A percentile compares a stretch with the other conserved stretches of the same genome.
Evolutionary conservation across 1,140 invertebrate genomes (phyloP).

Genomic region (Ditylenchus dipsaci): DNA sequence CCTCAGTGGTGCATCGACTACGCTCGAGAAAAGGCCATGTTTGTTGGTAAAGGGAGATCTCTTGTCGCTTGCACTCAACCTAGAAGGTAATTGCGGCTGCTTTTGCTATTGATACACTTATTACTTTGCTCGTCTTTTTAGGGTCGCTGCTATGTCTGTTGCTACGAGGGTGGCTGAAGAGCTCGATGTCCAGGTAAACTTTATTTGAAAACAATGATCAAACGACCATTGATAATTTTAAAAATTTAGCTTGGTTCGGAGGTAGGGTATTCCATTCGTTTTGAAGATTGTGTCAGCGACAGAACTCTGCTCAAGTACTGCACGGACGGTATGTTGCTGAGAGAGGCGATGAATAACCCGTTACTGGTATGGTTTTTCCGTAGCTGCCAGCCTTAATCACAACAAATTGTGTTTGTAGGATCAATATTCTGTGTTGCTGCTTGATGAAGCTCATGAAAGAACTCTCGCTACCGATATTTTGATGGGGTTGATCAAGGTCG

Average conservation of each 20-base stretch:
- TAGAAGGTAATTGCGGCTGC: constrained; percentile 59
- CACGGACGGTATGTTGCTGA: constrained; percentile 98
- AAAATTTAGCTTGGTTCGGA: constrained; percentile 83
- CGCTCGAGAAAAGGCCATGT: constrained; percentile 61
- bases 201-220: neutral
- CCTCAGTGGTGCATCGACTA: constrained; percentile 85
- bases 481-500: constrained; percentile 75
- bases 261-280: constrained; percentile 98
- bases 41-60: constrained; percentile 62
- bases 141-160: constrained; percentile 98
- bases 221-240: constrained; percentile 21
- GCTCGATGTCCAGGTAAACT: constrained; percentile 78
- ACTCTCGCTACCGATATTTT: constrained; percentile 96
- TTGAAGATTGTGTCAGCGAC: constrained; percentile 94
- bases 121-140: neutral
- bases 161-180: constrained; percentile 96
- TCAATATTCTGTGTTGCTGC: constrained; percentile 83
- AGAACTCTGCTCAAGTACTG: constrained; percentile 90
- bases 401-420: constrained; percentile 61
- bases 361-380: constrained; percentile 67
- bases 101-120: too few species aligned
- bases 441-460: constrained; percentile 98
- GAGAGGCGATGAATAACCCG: constrained; percentile 98
- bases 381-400: too few species aligned
- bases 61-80: constrained; percentile 96